These are phyloP conservation scores for Gari tellinella DNA, from an alignment of 2,888 invertebrate genomes.

Conservation along the genomic window DNA sequence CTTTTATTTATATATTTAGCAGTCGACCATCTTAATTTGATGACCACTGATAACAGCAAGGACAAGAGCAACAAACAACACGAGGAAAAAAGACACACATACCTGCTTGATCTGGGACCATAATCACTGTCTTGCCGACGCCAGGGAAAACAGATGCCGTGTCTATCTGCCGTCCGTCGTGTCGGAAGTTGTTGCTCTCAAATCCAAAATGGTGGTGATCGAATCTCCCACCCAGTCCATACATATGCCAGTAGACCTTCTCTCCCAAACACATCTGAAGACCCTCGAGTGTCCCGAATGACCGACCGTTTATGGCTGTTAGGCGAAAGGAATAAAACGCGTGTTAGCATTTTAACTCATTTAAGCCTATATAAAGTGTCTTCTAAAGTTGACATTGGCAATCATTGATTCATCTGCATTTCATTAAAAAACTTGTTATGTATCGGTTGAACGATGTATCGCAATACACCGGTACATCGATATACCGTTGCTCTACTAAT, in stretches of 20 bases:
- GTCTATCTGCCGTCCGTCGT: conserved; percentile 42
- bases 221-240: conserved; percentile 45
- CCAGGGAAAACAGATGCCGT: conserved; percentile 57
- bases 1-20: too few species aligned
- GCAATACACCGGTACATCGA: too few species aligned
- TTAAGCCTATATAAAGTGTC: too few species aligned
- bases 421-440: too few species aligned
- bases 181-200: conserved; percentile 55
- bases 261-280: conserved; percentile 61
- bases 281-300: conserved; percentile 62
- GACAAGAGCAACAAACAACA: too few species aligned
- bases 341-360: not conserved
- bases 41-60: too few species aligned
- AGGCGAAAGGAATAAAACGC: not conserved
- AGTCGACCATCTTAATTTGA: too few species aligned
- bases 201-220: conserved; percentile 59
- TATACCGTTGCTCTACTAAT: too few species aligned
- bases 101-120: conserved; percentile 58
- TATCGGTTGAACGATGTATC: too few species aligned
- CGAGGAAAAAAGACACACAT: not conserved
- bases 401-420: too few species aligned
- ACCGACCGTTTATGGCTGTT: conserved; percentile 63
- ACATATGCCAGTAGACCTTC: conserved; percentile 57
- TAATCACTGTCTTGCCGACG: conserved; percentile 29
- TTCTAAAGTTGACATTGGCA: too few species aligned